Evolutionary conservation across 2,797 vertebrate genomes (phyloP).

Genomic region (Prunella strophiata): DNA sequence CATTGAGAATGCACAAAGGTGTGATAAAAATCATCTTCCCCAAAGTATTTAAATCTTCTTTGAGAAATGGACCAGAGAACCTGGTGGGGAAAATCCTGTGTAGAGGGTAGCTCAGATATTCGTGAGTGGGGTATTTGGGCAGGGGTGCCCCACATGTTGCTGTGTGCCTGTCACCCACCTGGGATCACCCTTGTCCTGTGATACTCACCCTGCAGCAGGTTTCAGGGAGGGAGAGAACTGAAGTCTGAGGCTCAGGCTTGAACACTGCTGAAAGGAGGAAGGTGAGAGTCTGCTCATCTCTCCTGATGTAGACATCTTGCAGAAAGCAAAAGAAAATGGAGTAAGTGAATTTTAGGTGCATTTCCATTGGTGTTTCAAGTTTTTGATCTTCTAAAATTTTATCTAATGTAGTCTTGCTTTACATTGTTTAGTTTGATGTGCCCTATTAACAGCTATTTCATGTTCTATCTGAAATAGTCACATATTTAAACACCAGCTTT

Average conservation of each 20-base stretch:
- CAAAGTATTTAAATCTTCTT: neutral
- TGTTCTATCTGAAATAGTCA: neutral
- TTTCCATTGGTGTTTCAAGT: neutral
- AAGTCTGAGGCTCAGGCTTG: neutral
- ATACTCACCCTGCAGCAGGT: neutral
- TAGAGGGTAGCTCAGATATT: accelerated
- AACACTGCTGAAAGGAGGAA: accelerated
- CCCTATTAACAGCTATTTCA: neutral
- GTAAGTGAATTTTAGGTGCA: neutral
- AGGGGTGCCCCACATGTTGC: accelerated
- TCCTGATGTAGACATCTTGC: neutral
- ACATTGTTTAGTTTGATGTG: neutral
- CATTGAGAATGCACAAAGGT: neutral
- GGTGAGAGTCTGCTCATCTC: neutral
- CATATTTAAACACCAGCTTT: neutral
- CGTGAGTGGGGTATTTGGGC: neutral
- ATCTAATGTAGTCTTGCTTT: neutral
- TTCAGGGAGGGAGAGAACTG: neutral
- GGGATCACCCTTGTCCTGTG: neutral
- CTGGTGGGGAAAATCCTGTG: neutral
- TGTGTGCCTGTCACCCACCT: neutral
- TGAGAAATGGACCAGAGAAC: neutral
- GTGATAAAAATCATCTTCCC: neutral
- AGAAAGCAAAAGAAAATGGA: neutral
- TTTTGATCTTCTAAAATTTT: neutral